Base-by-base conservation (phyloP, 2,113 vertebrate species). In the Brienomyrus brachyistius region DNA sequence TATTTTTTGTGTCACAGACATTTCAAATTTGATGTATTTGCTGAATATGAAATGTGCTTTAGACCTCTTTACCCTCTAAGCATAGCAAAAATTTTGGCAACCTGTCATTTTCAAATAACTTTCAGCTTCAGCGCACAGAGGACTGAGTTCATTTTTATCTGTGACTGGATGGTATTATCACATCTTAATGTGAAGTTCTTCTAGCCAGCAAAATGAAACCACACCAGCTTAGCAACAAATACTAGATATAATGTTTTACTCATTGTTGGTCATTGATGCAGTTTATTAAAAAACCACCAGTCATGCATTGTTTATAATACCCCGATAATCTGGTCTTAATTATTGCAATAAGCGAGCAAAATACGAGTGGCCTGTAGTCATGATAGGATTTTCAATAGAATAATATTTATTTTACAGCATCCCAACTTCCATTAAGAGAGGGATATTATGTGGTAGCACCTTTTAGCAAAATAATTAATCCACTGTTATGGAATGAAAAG, bases 191-290 rank as follows among this genome's bases (percentile, higher is more conserved):
- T 17, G 50, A 86, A 35, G 23, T 50, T 85, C 21, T 3, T 77
- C 31, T 77, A 17, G 19, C 83, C 19, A 23, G 6, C 47, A 85
- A 23, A 45, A n/a, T 85, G 11, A 85, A 51, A 77, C 11, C 15
- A 40, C 31, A 77, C 5, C 15, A 48, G 45, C 83, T 86, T 27
- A 87, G 85, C n/a, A 19, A 21, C 13, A 47, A 48, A 48, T 45
- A 84, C 82, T 47, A 23, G 82, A 84, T 84, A 43, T 48, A 84
- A 84, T 84, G 19, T 23, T 84, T 84, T 84, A 84, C 48, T 84
- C 23, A 48, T 19, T 11, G 21, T 84, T 47, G 43, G 43, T 21
- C 40, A 48, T 48, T 47, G 21, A 84, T 48, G 82, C 82, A 48
- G 23, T 84, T 47, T 84, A 43, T 84, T 43, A 45, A 83, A 21